Evolutionary conservation across 2,797 vertebrate genomes (phyloP), one percentile per base, ranked within the genome.

Genomic region (Schizopygopsis malacanthus): DNA sequence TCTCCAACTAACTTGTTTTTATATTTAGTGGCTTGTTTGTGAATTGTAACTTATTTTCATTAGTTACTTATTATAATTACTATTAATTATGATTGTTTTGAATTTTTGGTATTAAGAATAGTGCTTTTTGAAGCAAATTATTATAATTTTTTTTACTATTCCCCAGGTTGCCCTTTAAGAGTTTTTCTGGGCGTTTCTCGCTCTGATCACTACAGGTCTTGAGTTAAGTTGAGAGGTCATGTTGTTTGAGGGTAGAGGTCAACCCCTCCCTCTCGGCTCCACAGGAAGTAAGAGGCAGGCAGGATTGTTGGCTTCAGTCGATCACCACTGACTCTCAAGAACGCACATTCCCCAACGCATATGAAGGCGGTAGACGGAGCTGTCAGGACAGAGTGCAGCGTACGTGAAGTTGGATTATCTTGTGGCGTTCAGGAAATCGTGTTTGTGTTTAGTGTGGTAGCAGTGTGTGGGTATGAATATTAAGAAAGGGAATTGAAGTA

Each of bases 261-360:
- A 86, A 80, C 82, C 81, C 91, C 90, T 84, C 83, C 85, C 61
- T 81, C 54, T 82, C 65, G 54, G 83, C 28, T 20, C 6, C 83
- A 90, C 93, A 94, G 95, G 92, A 95, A 95, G 93, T 93, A 87
- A 94, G 89, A 90, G 43, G 8, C 91, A 70, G 73, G 63, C 73
- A 85, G 86, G 85, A 90, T 88, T 87, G 89, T 83, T 76, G 90
- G 89, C 89, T 90, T 15, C 33, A 88, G 90, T 91, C 87, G 69
- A 88, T 88, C 87, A 83, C 88, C 79, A 86, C 91, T 83, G 90
- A 93, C 84, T 88, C 83, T 69, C 80, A 70, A 73, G 72, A 85
- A 69, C n/a, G 18, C 65, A 63, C 81, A 28, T 81, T 43, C 81
- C 28, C 81, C 88, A 78, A 75, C 79, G 67, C 76, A 37, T 72